A percentile compares a stretch with the other conserved stretches of the same genome.
Evolutionary conservation across 2,797 vertebrate species (phyloP).

Genomic region (Sternotherus odoratus): DNA sequence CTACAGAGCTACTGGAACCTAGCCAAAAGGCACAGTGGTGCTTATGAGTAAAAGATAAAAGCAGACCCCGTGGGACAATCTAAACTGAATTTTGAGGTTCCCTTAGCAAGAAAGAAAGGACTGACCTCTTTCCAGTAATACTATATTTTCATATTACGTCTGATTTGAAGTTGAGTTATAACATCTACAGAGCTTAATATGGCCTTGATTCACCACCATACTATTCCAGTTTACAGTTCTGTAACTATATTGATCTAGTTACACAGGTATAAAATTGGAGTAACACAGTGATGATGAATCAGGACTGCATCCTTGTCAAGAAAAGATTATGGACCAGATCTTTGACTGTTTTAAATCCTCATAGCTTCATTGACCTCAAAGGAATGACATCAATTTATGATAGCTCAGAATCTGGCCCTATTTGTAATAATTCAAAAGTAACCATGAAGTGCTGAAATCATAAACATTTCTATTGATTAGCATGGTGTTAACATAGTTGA

Average conservation of each 20-base stretch:
- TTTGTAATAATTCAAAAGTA: conserved; percentile 35
- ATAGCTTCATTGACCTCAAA: conserved; percentile 21
- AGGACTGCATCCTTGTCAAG: background rate
- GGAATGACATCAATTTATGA: background rate
- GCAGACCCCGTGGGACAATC: background rate
- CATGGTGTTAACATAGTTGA: background rate
- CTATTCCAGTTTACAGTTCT: background rate
- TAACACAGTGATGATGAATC: conserved; percentile 7
- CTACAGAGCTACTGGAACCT: background rate
- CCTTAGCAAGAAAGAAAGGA: background rate
- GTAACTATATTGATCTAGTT: conserved; percentile 35
- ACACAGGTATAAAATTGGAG: conserved; percentile 35
- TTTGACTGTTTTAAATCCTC: conserved; percentile 41
- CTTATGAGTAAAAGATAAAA: background rate
- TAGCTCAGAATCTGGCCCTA: background rate
- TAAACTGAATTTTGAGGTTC: rapidly evolving
- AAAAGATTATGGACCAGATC: background rate
- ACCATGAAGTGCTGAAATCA: background rate
- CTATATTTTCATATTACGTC: background rate
- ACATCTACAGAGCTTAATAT: background rate
- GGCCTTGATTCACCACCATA: background rate
- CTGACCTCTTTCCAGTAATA: rapidly evolving
- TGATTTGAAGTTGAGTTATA: background rate
- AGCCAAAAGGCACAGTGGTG: rapidly evolving
- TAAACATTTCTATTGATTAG: background rate